Evolutionary conservation across 2,888 invertebrate genomes (phyloP).

Genomic region (Minunthozetes semirufus): DNA sequence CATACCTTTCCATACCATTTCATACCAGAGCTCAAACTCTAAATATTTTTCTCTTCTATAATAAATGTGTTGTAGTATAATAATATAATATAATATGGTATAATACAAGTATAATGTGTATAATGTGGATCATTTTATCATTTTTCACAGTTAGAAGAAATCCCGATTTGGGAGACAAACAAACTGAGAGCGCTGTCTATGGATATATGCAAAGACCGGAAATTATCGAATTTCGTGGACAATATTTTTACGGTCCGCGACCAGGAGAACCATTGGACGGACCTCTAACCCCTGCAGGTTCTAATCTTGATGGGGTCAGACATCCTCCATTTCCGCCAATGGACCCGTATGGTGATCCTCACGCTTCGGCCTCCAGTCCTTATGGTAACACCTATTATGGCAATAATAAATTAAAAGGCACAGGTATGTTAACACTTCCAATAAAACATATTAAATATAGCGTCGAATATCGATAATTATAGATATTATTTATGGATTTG

Average conservation of each 20-base stretch:
- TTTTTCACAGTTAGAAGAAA: slow-evolving; percentile 8
- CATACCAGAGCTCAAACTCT: neutral
- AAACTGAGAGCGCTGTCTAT: slow-evolving; percentile 39
- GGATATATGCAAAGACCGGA: slow-evolving; percentile 40
- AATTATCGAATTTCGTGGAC: slow-evolving; percentile 42
- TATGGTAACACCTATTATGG: neutral
- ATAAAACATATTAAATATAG: too few relatives aligned
- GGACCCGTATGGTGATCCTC: neutral
- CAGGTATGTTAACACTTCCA: neutral
- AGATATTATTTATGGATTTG: too few relatives aligned
- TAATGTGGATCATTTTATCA: neutral
- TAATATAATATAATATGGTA: neutral
- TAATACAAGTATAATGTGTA: neutral
- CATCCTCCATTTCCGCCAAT: neutral
- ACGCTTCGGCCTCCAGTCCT: neutral
- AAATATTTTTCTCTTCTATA: neutral
- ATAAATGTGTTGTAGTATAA: neutral
- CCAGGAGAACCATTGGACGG: slow-evolving; percentile 18
- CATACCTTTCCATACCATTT: too few relatives aligned
- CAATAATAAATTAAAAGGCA: neutral
- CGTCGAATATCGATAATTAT: too few relatives aligned
- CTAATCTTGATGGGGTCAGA: neutral
- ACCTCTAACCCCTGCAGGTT: neutral
- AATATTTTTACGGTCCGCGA: slow-evolving; percentile 41
- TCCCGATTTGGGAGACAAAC: neutral